Percentiles rank a stretch among this genome's conserved stretches.
Evolutionary conservation across 2,797 vertebrate species (phyloP).

Genomic region (Sphenopsis melanotis): DNA sequence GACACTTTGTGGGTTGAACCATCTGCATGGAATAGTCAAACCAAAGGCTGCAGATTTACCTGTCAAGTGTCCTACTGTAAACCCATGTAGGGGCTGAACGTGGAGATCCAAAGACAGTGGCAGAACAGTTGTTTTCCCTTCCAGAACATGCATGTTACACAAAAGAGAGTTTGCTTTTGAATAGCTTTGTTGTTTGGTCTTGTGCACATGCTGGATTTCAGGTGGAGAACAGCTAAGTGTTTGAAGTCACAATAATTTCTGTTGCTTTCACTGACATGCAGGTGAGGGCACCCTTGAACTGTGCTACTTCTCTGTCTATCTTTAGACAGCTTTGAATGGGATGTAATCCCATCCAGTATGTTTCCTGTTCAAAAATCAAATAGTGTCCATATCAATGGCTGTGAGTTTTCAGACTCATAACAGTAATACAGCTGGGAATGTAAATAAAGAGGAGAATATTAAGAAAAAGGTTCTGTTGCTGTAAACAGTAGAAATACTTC

Average conservation of each 20-base stretch:
- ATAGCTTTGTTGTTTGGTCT: not conserved
- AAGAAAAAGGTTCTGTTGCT: not conserved
- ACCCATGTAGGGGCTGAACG: rapidly evolving
- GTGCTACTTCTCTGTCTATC: conserved; percentile 28
- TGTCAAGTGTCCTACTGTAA: not conserved
- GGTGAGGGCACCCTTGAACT: conserved; percentile 64
- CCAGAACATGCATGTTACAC: rapidly evolving
- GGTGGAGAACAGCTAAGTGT: not conserved
- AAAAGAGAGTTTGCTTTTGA: not conserved
- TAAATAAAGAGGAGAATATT: conserved; percentile 21
- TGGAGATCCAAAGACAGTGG: not conserved
- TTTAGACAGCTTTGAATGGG: not conserved
- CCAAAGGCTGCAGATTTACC: not conserved
- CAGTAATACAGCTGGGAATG: not conserved
- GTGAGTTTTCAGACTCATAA: not conserved
- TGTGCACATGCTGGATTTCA: not conserved
- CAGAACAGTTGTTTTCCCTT: not conserved
- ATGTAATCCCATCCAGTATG: not conserved
- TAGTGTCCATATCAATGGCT: not conserved
- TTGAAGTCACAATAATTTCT: conserved; percentile 18
- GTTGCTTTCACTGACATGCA: conserved; percentile 33
- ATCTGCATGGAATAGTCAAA: not conserved
- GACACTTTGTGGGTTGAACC: not conserved
- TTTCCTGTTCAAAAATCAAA: not conserved
- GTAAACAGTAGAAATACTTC: not conserved